Percentiles rank a stretch among this genome's conserved stretches.
These are phyloP conservation scores for Dicentrarchus labrax DNA, from an alignment of 2,113 vertebrate species.

Conservation along the genomic window DNA sequence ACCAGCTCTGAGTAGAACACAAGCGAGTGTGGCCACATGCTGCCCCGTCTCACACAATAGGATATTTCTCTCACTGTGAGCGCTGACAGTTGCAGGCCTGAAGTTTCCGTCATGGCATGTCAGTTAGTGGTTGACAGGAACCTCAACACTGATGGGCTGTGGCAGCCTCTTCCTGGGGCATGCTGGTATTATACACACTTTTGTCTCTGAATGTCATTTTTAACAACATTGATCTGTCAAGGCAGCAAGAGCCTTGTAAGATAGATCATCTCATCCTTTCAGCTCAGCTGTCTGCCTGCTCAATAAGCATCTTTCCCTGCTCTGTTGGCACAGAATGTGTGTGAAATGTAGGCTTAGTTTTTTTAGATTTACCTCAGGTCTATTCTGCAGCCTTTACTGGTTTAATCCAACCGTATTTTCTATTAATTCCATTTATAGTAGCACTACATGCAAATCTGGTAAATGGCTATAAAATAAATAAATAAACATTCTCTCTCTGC, in stretches of 20 bases:
- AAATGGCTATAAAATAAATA: background rate
- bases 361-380: background rate
- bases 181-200: conserved; percentile 42
- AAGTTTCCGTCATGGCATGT: conserved; percentile 58
- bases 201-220: conserved; percentile 62
- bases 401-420: background rate
- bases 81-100: conserved; percentile 48
- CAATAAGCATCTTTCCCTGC: conserved; percentile 8
- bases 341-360: conserved; percentile 15
- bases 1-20: background rate
- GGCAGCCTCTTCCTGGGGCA: conserved; percentile 58
- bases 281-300: conserved; percentile 30
- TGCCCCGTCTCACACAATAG: conserved; percentile 27
- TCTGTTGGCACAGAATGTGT: conserved; percentile 15
- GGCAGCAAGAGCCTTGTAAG: conserved; percentile 24
- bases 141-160: conserved; percentile 49
- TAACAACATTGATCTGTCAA: conserved; percentile 66
- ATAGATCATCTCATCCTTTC: conserved; percentile 19
- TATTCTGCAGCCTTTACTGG: background rate
- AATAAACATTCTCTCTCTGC: background rate
- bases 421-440: background rate
- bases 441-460: background rate
- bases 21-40: conserved; percentile 20
- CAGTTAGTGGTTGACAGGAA: conserved; percentile 58
- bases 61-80: conserved; percentile 38